phyloP scores from a whole-genome alignment of 2,888 invertebrate species.

The Petrophora chlorosata region DNA sequence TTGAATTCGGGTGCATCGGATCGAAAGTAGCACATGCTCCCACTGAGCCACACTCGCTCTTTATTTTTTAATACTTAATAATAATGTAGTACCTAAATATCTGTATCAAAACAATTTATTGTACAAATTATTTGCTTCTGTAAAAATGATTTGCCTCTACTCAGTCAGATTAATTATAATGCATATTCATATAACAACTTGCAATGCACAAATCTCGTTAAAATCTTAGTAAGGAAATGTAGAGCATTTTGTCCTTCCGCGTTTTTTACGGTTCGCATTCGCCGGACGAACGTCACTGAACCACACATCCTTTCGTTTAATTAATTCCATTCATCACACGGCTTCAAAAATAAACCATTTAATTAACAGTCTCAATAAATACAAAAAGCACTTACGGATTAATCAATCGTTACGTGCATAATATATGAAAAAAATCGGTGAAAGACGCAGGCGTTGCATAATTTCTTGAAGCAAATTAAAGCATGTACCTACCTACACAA shows the following conservation, averaged over 20 bases:
- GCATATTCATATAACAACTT: too few relatives aligned
- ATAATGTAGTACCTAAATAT: too few relatives aligned
- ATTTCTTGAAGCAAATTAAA: constrained; percentile 25
- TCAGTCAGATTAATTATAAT: too few relatives aligned
- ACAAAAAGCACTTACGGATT: background rate
- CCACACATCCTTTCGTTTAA: background rate
- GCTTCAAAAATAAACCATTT: constrained; percentile 4
- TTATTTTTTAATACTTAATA: too few relatives aligned
- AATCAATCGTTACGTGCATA: constrained; percentile 15
- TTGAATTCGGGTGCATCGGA: too few relatives aligned
- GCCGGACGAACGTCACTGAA: background rate
- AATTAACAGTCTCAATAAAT: constrained; percentile 4
- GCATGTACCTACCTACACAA: constrained; percentile 21
- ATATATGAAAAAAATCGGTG: constrained; percentile 21
- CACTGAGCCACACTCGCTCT: too few relatives aligned
- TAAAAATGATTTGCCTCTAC: too few relatives aligned
- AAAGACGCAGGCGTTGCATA: constrained; percentile 32
- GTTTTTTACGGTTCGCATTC: background rate
- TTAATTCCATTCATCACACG: constrained; percentile 3
- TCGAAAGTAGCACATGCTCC: too few relatives aligned
- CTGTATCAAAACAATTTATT: too few relatives aligned
- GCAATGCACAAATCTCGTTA: too few relatives aligned
- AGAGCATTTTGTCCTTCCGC: background rate
- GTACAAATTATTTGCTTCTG: too few relatives aligned
- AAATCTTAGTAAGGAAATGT: too few relatives aligned